phyloP scores from a whole-genome alignment of 2,113 vertebrate species.

The Pyrgilauda ruficollis region DNA sequence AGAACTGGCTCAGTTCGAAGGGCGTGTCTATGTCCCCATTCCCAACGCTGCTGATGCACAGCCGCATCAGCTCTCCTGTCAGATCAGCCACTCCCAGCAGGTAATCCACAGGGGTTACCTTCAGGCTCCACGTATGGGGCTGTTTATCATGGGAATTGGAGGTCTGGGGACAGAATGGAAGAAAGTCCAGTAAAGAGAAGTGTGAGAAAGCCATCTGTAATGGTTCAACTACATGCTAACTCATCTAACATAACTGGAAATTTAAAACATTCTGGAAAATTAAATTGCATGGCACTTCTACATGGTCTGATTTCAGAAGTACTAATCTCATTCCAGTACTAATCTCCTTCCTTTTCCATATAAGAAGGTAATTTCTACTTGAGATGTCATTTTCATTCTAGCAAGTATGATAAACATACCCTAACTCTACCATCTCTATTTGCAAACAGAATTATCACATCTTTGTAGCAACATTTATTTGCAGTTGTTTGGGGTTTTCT shows the following conservation, averaged over 20 bases:
- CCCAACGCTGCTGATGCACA: conserved; percentile 95
- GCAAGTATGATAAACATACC: not conserved
- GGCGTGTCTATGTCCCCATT: conserved; percentile 96
- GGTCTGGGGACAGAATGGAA: conserved; percentile 36
- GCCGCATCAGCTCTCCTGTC: conserved; percentile 94
- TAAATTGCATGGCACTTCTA: not conserved
- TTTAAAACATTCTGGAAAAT: not conserved
- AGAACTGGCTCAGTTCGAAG: conserved; percentile 92
- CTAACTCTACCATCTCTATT: not conserved
- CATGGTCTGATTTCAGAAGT: not conserved
- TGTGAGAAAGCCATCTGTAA: not conserved
- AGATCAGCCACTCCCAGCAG: conserved; percentile 94
- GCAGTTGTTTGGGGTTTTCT: not conserved
- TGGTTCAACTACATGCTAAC: not conserved
- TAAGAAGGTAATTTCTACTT: not conserved
- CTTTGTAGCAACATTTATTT: not conserved
- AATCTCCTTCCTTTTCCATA: not conserved
- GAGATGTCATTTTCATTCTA: not conserved
- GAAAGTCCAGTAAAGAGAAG: not conserved
- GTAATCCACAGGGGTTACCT: conserved; percentile 91
- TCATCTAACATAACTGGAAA: not conserved
- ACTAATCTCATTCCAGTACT: not conserved
- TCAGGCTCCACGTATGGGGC: conserved; percentile 77
- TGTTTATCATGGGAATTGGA: conserved; percentile 57
- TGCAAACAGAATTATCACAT: not conserved